phyloP scores from a whole-genome alignment of 2,888 invertebrate genomes.

The Xiphydria camelus region DNA sequence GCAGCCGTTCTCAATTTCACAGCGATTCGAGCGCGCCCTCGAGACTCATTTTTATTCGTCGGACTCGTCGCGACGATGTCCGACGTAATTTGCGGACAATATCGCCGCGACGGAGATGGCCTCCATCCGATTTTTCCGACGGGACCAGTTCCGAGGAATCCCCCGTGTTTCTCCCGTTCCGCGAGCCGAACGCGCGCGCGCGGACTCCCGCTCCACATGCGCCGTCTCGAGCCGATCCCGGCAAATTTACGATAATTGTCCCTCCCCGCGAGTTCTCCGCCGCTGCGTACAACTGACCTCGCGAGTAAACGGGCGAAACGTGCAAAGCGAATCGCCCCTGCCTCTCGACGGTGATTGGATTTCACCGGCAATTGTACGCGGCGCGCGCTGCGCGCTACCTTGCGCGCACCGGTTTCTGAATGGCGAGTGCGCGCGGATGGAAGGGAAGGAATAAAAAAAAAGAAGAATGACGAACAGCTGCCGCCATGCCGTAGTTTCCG shows the following conservation, averaged over 20 bases:
- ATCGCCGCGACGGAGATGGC: slow-evolving; percentile 28
- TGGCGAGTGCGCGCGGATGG: not conserved
- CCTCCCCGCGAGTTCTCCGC: not conserved
- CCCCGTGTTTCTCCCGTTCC: not conserved
- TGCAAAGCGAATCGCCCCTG: slow-evolving; percentile 21
- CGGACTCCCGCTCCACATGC: slow-evolving; percentile 1
- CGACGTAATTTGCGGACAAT: slow-evolving; percentile 12
- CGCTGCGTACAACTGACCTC: slow-evolving; percentile 22
- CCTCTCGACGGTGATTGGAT: slow-evolving; percentile 27
- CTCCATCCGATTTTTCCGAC: slow-evolving; percentile 22
- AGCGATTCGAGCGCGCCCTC: no score
- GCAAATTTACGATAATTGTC: slow-evolving; percentile 52
- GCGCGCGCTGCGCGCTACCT: no score
- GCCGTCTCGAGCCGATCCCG: slow-evolving; percentile 39
- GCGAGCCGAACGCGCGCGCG: not conserved
- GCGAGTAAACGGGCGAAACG: slow-evolving; percentile 24
- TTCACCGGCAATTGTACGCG: slow-evolving; percentile 17
- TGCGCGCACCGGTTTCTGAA: not conserved
- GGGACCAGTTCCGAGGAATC: slow-evolving; percentile 34
- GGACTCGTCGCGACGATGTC: no score
- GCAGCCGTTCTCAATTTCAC: no score
- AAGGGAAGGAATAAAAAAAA: not conserved
- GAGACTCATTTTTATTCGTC: no score
- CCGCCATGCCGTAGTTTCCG: not conserved
- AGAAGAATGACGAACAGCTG: no score